Evolutionary conservation across 2,797 vertebrate species (phyloP).

Genomic region (Miichthys miiuy): DNA sequence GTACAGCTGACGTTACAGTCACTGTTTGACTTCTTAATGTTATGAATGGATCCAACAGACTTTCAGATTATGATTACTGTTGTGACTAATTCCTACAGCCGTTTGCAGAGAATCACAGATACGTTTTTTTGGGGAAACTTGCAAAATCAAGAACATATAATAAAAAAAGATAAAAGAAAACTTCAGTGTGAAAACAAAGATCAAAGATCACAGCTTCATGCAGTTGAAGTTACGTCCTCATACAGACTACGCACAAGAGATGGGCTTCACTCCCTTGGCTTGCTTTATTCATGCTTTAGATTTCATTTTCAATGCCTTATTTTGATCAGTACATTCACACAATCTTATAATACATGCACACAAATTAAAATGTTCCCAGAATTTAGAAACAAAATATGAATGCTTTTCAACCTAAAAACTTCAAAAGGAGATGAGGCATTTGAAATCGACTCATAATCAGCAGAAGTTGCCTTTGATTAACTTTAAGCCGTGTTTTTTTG

Average conservation of each 20-base stretch:
- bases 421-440: not conserved
- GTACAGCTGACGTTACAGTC: constrained; percentile 33
- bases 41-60: constrained; percentile 37
- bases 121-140: not conserved
- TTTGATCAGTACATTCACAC: not conserved
- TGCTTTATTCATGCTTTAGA: constrained; percentile 9
- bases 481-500: not conserved
- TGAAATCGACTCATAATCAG: not conserved
- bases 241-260: not conserved
- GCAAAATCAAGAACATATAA: not conserved
- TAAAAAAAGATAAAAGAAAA: not conserved
- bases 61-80: constrained; percentile 29
- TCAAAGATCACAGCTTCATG: not conserved
- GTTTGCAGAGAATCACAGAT: not conserved
- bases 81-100: constrained; percentile 3
- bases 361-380: not conserved
- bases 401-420: constrained; percentile 5
- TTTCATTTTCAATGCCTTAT: not conserved
- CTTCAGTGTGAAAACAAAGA: not conserved
- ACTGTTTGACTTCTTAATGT: constrained; percentile 44
- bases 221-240: not conserved
- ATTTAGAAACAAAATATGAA: not conserved
- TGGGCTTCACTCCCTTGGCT: not conserved
- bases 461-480: constrained; percentile 9
- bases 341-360: not conserved